phyloP scores from a whole-genome alignment of 2,797 vertebrate species.

The Pogoniulus pusillus region DNA sequence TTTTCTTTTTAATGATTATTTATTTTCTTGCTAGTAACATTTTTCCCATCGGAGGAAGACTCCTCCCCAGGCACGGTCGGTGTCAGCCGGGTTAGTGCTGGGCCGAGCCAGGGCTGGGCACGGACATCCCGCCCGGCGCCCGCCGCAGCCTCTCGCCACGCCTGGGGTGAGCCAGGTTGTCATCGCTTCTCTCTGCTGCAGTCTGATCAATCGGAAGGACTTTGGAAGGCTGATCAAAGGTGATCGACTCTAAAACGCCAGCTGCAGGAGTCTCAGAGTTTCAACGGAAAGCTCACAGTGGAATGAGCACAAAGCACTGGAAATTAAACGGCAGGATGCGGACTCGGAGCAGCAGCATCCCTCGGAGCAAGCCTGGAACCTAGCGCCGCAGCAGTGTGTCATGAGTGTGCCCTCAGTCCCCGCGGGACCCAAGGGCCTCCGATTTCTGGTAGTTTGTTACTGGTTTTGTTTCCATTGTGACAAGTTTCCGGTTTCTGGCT shows the following conservation, averaged over 20 bases:
- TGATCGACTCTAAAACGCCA: conserved; percentile 52
- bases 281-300: conserved; percentile 68
- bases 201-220: conserved; percentile 34
- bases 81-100: neutral
- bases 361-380: conserved; percentile 65
- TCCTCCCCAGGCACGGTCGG: conserved; percentile 35
- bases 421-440: conserved; percentile 70
- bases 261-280: conserved; percentile 50
- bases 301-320: conserved; percentile 65
- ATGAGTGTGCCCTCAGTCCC: conserved; percentile 62
- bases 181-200: conserved; percentile 8
- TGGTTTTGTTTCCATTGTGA: neutral
- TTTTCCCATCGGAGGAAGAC: conserved; percentile 29
- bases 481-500: conserved; percentile 76
- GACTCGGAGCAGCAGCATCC: conserved; percentile 57
- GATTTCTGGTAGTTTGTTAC: neutral
- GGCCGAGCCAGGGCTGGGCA: neutral
- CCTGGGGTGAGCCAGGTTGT: conserved; percentile 23
- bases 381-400: conserved; percentile 58
- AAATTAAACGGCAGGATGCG: conserved; percentile 64
- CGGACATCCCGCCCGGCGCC: neutral
- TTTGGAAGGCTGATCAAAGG: conserved; percentile 66
- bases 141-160: neutral
- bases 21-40: conserved; percentile 40
- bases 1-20: neutral